Conservation (phyloP, 2,113 vertebrate genomes). For the Epinephelus cyanopodus region DNA sequence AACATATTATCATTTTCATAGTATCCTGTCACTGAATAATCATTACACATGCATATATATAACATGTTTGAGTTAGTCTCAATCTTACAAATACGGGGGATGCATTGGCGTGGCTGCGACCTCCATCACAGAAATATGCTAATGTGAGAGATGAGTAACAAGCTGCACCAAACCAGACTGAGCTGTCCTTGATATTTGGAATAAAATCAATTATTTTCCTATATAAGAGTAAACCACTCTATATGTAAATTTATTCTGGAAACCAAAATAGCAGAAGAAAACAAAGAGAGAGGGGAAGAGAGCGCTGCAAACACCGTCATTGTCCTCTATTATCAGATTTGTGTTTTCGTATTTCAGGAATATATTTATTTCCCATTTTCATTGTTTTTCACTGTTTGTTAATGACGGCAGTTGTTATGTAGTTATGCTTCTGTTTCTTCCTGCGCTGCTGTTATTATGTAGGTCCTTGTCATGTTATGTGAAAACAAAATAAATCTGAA, state of each 20-base stretch:
- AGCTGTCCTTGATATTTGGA: conserved; percentile 15
- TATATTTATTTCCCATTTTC: not conserved
- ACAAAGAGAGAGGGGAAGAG: not conserved
- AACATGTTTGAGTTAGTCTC: conserved; percentile 6
- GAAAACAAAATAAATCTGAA: not conserved
- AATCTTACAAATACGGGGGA: conserved; percentile 16
- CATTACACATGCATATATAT: not conserved
- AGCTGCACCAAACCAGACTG: not conserved
- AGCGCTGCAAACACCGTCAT: not conserved
- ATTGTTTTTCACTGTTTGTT: not conserved
- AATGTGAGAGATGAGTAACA: conserved; percentile 23
- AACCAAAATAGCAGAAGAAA: conserved; percentile 6
- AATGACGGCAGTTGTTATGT: not conserved
- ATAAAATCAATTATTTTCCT: conserved; percentile 26
- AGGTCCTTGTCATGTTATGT: no score
- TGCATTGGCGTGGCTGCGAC: conserved; percentile 14
- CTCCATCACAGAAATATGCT: conserved; percentile 46
- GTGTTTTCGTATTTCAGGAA: not conserved
- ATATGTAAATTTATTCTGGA: conserved; percentile 66
- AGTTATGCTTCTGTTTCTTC: not conserved
- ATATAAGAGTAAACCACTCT: conserved; percentile 58
- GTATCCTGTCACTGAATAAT: conserved; percentile 3
- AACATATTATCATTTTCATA: conserved; percentile 4
- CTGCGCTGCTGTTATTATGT: not conserved
- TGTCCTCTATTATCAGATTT: conserved; percentile 5